Conservation (phyloP, 2,888 invertebrate genomes). For the Cloeon dipterum region DNA sequence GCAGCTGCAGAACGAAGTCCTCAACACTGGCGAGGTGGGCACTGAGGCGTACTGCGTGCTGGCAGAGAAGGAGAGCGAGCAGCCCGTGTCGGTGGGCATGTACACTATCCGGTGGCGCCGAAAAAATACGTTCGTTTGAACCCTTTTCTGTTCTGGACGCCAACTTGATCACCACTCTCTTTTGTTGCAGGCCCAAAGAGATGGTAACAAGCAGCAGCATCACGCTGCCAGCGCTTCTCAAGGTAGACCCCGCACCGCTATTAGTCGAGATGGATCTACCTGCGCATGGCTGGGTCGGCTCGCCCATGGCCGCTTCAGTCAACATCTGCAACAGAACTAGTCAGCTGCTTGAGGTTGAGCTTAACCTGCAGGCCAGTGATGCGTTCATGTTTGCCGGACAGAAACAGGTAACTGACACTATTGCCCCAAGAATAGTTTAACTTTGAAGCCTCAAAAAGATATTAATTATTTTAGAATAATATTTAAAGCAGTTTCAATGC, state of each 20-base stretch:
- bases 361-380: conserved; percentile 62
- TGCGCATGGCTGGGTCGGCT: conserved; percentile 49
- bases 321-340: conserved; percentile 46
- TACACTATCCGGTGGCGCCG: conserved; percentile 28
- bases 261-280: conserved; percentile 23
- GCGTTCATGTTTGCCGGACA: conserved; percentile 91
- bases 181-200: too few species aligned
- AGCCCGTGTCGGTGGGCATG: conserved; percentile 24
- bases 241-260: conserved; percentile 24
- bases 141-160: conserved; percentile 2
- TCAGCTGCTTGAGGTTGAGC: conserved; percentile 42
- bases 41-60: conserved; percentile 26
- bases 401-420: conserved; percentile 38
- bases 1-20: too few species aligned
- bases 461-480: not conserved
- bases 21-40: conserved; percentile 26
- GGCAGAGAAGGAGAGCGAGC: conserved; percentile 18
- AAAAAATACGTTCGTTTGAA: conserved; percentile 22
- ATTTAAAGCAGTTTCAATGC: too few species aligned
- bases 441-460: not conserved
- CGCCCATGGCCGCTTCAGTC: conserved; percentile 45
- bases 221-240: conserved; percentile 24
- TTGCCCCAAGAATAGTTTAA: not conserved
- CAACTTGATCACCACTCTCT: too few species aligned
- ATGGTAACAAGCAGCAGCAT: conserved; percentile 26